Base-by-base conservation (phyloP, 64 coral and sea anemone genomes). In the Dendrophyllia cribrosa region DNA sequence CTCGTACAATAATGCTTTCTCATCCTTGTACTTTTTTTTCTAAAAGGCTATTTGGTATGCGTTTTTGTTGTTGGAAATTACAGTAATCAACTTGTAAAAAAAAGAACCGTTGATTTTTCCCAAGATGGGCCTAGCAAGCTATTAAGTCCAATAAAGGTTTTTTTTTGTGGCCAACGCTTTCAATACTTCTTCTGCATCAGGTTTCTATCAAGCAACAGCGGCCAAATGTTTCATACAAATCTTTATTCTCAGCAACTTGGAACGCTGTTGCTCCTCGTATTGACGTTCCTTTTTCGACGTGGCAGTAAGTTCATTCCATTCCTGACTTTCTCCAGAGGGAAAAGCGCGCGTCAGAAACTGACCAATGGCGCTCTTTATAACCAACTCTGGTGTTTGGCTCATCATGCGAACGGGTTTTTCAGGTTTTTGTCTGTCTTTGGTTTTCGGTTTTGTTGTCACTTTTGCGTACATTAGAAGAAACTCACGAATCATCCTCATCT, bases 171-270 rank as follows among this genome's bases (percentile, higher is more conserved):
- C 34, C 34, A 34, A 34, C 34, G 34, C 34, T 34, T 34, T 34
- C 34, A 34, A 34, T 34, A 34, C 34, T 34, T 34, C 34, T 34
- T 34, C 34, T 34, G 34, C 34, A 34, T 34, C 34, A 34, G 34
- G 34, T 34, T 34, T 34, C 34, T 34, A 34, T 68, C 44, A 84
- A 14, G 80, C 46, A 1, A 84, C 61, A 84, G 80, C 44, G 3
- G 92, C 92, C 44, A 94, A 74, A 67, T 94, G 92, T 75, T 94
- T 85, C 92, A 94, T 94, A 11, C 92, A 94, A 12, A 81, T 89
- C 74, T 89, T 94, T 45, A 94, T 94, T 58, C 82, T 94, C 19
- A 94, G 84, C 69, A 94, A n/a, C 45, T 83, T 89, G 16, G 86
- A 89, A 3, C 87, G 70, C 47, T 94, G 92, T 19, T 62, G 53